Evolutionary conservation across 2,888 invertebrate species (phyloP).

Genomic region (Oligia fasciuncula): DNA sequence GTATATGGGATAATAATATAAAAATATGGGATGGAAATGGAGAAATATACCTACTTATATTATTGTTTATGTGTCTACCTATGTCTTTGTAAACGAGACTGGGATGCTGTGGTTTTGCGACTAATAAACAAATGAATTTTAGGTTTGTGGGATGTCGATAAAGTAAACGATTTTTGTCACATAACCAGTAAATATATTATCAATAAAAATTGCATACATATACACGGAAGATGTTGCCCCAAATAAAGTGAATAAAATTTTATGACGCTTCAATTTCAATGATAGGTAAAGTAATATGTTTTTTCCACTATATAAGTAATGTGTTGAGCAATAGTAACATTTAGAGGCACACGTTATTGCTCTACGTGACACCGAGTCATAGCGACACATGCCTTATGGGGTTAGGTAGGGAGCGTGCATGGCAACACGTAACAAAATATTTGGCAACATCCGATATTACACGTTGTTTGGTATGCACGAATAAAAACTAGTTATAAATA

Average conservation of each 20-base stretch:
- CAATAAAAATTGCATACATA: not conserved
- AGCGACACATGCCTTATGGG: conserved; percentile 15
- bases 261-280: conserved; percentile 19
- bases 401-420: conserved; percentile 38
- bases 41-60: not conserved
- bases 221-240: conserved; percentile 2
- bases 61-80: conserved; percentile 19
- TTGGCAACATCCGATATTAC: conserved; percentile 50
- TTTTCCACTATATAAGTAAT: not conserved
- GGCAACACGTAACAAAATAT: conserved; percentile 46
- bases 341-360: conserved; percentile 31
- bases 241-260: conserved; percentile 13
- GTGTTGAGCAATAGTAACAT: conserved; percentile 40
- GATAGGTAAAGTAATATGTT: conserved; percentile 6
- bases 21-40: conserved; percentile 35
- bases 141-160: not conserved
- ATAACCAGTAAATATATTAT: not conserved
- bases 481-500: conserved; percentile 55
- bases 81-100: conserved; percentile 19
- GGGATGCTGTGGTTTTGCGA: conserved; percentile 6
- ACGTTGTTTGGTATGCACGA: conserved; percentile 29
- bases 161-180: not conserved
- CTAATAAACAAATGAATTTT: not conserved
- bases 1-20: conserved; percentile 12
- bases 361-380: conserved; percentile 41